Conservation (phyloP, 2,113 vertebrate species). For the Entosphenus tridentatus region DNA sequence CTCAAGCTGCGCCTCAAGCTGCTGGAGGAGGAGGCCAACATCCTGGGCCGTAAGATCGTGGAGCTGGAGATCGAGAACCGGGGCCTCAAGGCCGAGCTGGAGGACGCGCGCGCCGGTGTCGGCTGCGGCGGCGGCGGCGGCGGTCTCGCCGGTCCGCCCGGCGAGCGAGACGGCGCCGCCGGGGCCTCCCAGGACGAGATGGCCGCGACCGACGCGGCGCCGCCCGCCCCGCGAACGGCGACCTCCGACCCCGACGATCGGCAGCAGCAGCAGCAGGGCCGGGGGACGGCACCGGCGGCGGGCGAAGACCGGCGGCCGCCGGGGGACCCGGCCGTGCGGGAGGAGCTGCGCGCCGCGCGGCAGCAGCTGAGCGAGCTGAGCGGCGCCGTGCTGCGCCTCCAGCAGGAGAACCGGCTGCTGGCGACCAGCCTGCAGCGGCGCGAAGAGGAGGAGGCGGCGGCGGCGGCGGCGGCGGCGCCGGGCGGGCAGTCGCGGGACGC, state of each 20-base stretch:
- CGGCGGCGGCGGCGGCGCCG: slow-evolving; percentile 18
- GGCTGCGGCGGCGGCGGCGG: slow-evolving; percentile 55
- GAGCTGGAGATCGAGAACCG: slow-evolving; percentile 94
- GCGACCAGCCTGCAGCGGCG: slow-evolving; percentile 67
- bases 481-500: slow-evolving; percentile 15
- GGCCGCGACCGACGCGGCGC: slow-evolving; percentile 74
- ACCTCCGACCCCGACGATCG: slow-evolving; percentile 78
- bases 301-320: slow-evolving; percentile 21
- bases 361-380: slow-evolving; percentile 74
- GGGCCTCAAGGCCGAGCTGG: slow-evolving; percentile 75
- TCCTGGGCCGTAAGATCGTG: slow-evolving; percentile 80
- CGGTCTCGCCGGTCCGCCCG: slow-evolving; percentile 36
- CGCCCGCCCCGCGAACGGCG: slow-evolving; percentile 60
- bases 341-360: slow-evolving; percentile 58
- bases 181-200: slow-evolving; percentile 56
- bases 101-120: slow-evolving; percentile 61
- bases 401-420: slow-evolving; percentile 77
- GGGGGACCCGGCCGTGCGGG: slow-evolving; percentile 64
- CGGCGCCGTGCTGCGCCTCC: slow-evolving; percentile 49
- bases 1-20: slow-evolving; percentile 71
- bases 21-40: slow-evolving; percentile 93
- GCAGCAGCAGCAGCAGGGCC: slow-evolving; percentile 69
- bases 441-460: slow-evolving; percentile 41
- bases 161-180: slow-evolving; percentile 49
- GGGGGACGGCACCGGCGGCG: slow-evolving; percentile 39